Percentiles rank a stretch among this genome's conserved stretches.
Conservation (phyloP, 2,888 invertebrate genomes). For the Dynastes grantii region DNA sequence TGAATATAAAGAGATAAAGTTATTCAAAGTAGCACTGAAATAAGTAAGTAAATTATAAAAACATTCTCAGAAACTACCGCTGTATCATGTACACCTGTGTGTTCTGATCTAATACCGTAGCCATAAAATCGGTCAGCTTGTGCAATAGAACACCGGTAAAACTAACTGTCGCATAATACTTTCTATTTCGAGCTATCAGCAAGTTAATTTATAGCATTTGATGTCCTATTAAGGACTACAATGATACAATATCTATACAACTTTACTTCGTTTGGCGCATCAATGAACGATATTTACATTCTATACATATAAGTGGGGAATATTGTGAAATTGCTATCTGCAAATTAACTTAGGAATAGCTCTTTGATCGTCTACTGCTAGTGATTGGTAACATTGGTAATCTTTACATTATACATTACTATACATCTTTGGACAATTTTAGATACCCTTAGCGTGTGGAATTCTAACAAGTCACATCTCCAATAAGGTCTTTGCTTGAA, state of each 20-base stretch:
- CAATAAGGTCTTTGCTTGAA: too few species aligned
- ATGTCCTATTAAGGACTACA: not conserved
- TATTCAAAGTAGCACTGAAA: too few species aligned
- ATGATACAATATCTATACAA: slow-evolving; percentile 1
- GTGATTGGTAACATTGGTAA: too few species aligned
- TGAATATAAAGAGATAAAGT: too few species aligned
- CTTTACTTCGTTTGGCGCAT: not conserved
- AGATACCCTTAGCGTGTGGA: too few species aligned
- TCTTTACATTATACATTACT: too few species aligned
- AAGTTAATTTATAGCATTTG: slow-evolving; percentile 21
- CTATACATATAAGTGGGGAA: not conserved
- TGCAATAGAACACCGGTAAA: slow-evolving; percentile 1
- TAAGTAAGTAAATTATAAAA: not conserved
- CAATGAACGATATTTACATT: not conserved
- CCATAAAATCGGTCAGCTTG: not conserved
- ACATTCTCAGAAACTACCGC: not conserved
- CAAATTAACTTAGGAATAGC: too few species aligned
- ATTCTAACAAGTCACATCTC: too few species aligned
- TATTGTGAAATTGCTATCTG: not conserved
- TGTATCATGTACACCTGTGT: not conserved
- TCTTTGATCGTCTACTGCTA: too few species aligned
- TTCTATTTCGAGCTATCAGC: slow-evolving; percentile 4
- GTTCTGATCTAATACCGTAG: not conserved
- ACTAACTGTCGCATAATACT: not conserved
- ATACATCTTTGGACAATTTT: too few species aligned